Conservation (phyloP, 2,888 invertebrate species). For the Podotricha telesiphe region DNA sequence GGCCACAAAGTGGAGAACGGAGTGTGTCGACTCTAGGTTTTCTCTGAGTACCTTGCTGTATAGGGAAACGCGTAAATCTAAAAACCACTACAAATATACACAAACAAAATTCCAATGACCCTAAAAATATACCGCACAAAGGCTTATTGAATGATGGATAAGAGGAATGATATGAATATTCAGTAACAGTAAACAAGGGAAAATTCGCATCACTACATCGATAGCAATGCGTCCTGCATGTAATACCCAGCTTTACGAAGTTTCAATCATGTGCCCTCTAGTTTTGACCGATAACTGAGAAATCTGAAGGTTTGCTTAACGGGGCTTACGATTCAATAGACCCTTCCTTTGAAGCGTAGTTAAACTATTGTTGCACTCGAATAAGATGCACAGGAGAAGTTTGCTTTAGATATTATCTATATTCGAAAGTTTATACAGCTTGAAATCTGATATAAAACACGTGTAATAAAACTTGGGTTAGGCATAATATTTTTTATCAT, state of each 20-base stretch:
- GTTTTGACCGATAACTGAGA: conserved; percentile 22
- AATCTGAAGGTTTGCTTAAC: conserved; percentile 18
- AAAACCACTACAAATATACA: not conserved
- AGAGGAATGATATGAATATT: conserved; percentile 1
- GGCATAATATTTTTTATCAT: too few relatives aligned
- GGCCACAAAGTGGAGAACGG: too few relatives aligned
- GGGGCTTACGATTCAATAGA: conserved; percentile 19
- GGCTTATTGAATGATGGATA: not conserved
- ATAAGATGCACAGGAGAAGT: not conserved
- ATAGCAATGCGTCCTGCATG: not conserved
- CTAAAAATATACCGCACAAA: not conserved
- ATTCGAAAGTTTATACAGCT: too few relatives aligned
- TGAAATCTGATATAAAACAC: too few relatives aligned
- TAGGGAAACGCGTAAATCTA: not conserved
- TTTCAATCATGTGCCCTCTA: conserved; percentile 31
- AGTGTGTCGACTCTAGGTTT: too few relatives aligned
- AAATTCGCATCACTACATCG: not conserved
- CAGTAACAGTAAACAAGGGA: not conserved
- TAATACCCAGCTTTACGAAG: not conserved
- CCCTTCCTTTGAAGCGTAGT: conserved; percentile 22
- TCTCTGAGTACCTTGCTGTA: too few relatives aligned
- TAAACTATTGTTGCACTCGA: conserved; percentile 8
- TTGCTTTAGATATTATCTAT: too few relatives aligned
- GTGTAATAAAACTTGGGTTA: too few relatives aligned
- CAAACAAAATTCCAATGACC: not conserved